Base-by-base conservation (phyloP, 53 echinoderm and acorn worm genomes). In the Paracentrotus lividus region DNA sequence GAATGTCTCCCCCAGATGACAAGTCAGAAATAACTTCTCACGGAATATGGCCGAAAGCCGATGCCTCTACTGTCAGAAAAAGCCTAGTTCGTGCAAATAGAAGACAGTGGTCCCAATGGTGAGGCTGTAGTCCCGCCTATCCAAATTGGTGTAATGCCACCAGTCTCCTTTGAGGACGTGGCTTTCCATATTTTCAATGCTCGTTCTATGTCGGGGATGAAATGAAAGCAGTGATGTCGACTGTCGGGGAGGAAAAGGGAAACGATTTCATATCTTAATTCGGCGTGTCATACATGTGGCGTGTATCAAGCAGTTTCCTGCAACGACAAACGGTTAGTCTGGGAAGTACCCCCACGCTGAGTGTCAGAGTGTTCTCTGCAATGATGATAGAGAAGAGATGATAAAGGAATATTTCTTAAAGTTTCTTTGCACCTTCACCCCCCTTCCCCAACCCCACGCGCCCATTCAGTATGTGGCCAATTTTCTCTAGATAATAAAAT, bases 231-330 rank as follows among this genome's bases (percentile, higher is more conserved):
- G 85, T 85, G 85, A 49, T 43, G 26, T 49, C 2, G 47, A 49
- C 36, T 5, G 72, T 40, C 36, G 40, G 72, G 72, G 85, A 49
- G 85, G 85, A 36, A 85, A 85, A 51, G 84, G 85, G 47, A 85
- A 51, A 36, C 85, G 26, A 51, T 51, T 85, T 85, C 85, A 85
- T 51, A 85, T 85, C 85, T 85, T 85, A 85, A 85, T 85, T 47
- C 27, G 47, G 85, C 51, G 14, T 85, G 85, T 85, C 85, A 85
- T 24, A 20, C 49, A 85, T 85, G 49, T 85, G 85, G 85, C 49
- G 10, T 85, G 47, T 49, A 85, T 85, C 85, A 85, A 51, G 29
- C 47, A 23, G 2, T 85, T 85, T 85, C 85, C 85, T 85, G 85
- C 9, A 4, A 36, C 40, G 36, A 72, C 72, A 72, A 38, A 20